Evolutionary conservation across 2,888 invertebrate species (phyloP).

Genomic region (Coenonympha arcania): DNA sequence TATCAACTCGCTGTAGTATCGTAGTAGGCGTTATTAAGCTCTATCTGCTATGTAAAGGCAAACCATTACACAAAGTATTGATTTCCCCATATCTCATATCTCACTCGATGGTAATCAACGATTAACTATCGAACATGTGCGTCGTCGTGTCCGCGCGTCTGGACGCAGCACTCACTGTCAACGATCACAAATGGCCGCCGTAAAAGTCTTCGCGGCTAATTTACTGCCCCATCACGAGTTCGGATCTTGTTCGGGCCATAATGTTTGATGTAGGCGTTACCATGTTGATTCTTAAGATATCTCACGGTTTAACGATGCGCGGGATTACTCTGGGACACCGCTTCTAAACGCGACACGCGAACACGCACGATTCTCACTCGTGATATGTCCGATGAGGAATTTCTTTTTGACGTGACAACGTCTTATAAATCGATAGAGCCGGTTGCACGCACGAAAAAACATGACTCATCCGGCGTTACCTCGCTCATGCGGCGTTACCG

Average conservation of each 20-base stretch:
- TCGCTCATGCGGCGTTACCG: no score
- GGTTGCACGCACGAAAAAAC: no score
- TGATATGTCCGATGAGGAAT: no score
- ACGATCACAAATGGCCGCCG: conserved; percentile 49
- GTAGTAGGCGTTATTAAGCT: no score
- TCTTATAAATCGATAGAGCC: no score
- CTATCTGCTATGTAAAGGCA: no score
- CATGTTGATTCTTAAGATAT: conserved; percentile 58
- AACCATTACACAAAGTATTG: conserved; percentile 4
- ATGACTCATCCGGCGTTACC: no score
- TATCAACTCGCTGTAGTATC: no score
- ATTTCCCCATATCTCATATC: conserved; percentile 14
- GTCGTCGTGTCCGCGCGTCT: conserved; percentile 17
- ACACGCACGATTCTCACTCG: background rate
- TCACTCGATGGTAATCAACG: conserved; percentile 16
- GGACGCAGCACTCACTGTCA: conserved; percentile 47
- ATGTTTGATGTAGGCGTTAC: conserved; percentile 52
- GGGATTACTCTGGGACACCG: conserved; percentile 35
- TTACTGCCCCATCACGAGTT: conserved; percentile 52
- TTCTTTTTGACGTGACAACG: no score
- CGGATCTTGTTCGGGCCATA: conserved; percentile 48
- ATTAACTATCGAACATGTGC: conserved; percentile 21
- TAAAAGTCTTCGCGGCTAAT: conserved; percentile 58
- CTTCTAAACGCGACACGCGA: background rate
- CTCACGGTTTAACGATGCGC: conserved; percentile 33